Evolutionary conservation across 2,113 vertebrate genomes (phyloP), one percentile per base, ranked within the genome.

Genomic region (Dendropsophus ebraccatus): DNA sequence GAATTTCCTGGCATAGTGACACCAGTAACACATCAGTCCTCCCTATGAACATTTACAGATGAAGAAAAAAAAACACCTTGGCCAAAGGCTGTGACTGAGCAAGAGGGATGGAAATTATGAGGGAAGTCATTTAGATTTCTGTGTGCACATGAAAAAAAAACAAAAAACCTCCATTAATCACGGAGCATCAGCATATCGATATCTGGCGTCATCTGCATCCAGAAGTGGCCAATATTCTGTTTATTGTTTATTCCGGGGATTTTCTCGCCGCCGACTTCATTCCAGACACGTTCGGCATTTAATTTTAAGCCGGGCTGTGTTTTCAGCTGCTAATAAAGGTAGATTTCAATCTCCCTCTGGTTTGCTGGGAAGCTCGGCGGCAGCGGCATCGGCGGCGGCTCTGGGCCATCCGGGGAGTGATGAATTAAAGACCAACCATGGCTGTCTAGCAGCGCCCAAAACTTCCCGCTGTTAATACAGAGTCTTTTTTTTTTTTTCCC

Each of bases 301-400:
- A 81, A 87, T 77, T 86, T 88, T 49, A 87, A 72, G 35, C 56
- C 79, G 0, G 72, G 37, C 72, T 67, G 8, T 74, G 56, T 73
- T 87, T 89, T 83, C 77, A 77, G 62, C 25, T 45, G 87, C 87
- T 54, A 85, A 77, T 87, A 87, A 86, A 87, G 60, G 75, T 54
- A 74, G 14, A 47, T 85, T 89, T 30, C 87, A 82, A 81, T 90
- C 77, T 88, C 81, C 3, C 6, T 32, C 49, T 30, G 67, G 60
- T 88, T 74, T 87, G 25, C 83, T n/a, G 86, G 67, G 67, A 83
- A 84, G 62, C 78, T 65, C 25, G 41, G 83, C 69, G 58, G 77
- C 87, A 47, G 45, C 45, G 45, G 45, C 45, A n/a, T n/a, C n/a
- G 45, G 45, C 45, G 45, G 45, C 62, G 60, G 78, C 87, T 85